These are phyloP conservation scores for Chrysopa pallens DNA, from an alignment of 1,140 invertebrate species.

Conservation along the genomic window DNA sequence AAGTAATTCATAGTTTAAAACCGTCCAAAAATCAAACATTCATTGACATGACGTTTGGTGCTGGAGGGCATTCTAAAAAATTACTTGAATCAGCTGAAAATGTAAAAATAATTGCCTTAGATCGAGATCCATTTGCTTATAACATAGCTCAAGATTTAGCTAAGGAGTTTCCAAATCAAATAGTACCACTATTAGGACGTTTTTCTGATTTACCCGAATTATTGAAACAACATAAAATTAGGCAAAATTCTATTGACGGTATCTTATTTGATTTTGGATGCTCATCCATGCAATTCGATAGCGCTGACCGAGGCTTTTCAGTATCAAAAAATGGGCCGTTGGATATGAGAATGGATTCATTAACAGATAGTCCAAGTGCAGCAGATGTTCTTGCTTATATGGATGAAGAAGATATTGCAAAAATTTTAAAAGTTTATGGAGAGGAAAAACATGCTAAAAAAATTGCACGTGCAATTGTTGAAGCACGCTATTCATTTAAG, in stretches of 20 bases:
- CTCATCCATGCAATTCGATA: constrained; percentile 89
- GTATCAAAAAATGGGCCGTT: constrained; percentile 67
- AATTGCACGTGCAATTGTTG: constrained; percentile 75
- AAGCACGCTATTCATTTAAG: constrained; percentile 67
- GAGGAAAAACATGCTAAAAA: constrained; percentile 76
- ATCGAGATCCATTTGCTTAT: constrained; percentile 70
- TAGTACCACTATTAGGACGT: constrained; percentile 62
- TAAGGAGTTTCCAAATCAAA: constrained; percentile 41
- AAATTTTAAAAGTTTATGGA: constrained; percentile 78
- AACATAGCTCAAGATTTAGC: constrained; percentile 42
- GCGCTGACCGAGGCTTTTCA: constrained; percentile 65
- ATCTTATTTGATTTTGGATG: constrained; percentile 89
- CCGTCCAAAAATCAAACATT: constrained; percentile 37
- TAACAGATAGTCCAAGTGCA: constrained; percentile 53
- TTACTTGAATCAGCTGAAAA: constrained; percentile 34
- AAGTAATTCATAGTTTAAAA: constrained; percentile 48
- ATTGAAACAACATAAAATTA: constrained; percentile 36
- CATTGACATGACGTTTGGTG: constrained; percentile 88
- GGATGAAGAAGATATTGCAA: constrained; percentile 57
- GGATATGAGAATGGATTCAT: constrained; percentile 91
- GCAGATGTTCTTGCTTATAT: constrained; percentile 67
- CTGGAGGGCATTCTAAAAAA: constrained; percentile 65
- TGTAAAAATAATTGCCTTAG: constrained; percentile 57
- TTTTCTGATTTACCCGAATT: constrained; percentile 73
- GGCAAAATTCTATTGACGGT: constrained; percentile 55